phyloP scores from a whole-genome alignment of 2,113 vertebrate species.

The Oreochromis tanganicae region DNA sequence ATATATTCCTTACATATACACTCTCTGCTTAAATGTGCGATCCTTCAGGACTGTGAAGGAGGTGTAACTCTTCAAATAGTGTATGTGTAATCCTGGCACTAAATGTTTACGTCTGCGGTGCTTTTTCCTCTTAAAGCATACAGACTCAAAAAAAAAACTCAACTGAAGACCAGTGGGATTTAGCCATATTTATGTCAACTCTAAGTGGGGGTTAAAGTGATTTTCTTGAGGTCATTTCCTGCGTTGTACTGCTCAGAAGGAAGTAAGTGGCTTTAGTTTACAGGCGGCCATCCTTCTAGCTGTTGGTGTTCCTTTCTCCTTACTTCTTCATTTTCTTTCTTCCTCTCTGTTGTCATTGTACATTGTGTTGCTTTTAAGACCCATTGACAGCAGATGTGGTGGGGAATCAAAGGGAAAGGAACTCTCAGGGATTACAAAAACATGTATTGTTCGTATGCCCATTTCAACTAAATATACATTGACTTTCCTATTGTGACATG shows the following conservation, averaged over 20 bases:
- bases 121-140: neutral
- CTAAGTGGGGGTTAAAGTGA: neutral
- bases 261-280: neutral
- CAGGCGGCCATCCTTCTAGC: neutral
- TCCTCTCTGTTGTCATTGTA: constrained; percentile 7
- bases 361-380: constrained; percentile 35
- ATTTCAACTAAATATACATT: constrained; percentile 9
- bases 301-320: neutral
- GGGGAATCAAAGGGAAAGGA: constrained; percentile 2
- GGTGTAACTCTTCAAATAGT: neutral
- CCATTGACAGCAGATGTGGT: constrained; percentile 17
- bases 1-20: neutral
- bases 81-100: neutral
- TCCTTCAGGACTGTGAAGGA: neutral
- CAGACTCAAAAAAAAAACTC: neutral
- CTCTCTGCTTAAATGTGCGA: neutral
- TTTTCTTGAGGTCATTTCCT: constrained; percentile 33
- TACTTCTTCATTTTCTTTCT: neutral
- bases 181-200: neutral
- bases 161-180: neutral
- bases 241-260: neutral
- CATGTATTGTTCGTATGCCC: constrained; percentile 9
- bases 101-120: neutral
- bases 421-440: constrained; percentile 27
- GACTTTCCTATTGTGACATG: neutral